Conservation (phyloP, 2,113 vertebrate genomes). For the Myxocyprinus asiaticus region DNA sequence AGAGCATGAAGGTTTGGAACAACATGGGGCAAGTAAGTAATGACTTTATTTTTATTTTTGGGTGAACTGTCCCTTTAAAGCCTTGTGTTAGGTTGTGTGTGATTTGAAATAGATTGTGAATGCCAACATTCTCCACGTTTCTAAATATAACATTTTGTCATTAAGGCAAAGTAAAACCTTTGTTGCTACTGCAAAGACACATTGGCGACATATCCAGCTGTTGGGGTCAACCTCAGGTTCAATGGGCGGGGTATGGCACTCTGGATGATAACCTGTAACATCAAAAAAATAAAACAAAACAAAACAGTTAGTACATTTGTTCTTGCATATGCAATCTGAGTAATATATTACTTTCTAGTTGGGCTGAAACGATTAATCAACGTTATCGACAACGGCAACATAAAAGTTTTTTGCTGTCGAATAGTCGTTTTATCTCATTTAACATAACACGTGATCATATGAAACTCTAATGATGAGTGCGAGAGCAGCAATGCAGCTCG, state of each 20-base stretch:
- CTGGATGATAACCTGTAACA: constrained; percentile 84
- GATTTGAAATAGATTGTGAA: background rate
- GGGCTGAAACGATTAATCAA: too few species aligned
- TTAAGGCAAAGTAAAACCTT: constrained; percentile 76
- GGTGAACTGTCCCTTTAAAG: background rate
- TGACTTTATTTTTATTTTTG: too few species aligned
- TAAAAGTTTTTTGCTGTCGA: too few species aligned
- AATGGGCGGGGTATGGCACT: constrained; percentile 86
- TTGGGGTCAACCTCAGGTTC: constrained; percentile 81
- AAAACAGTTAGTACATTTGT: background rate
- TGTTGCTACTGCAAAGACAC: constrained; percentile 90
- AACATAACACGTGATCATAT: too few species aligned
- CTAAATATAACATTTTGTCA: constrained; percentile 39
- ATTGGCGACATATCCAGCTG: constrained; percentile 89
- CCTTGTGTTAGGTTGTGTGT: background rate
- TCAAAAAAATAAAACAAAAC: background rate
- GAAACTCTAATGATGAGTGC: too few species aligned
- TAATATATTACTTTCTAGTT: too few species aligned
- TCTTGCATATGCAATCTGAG: background rate
- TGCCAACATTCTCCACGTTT: constrained; percentile 40
- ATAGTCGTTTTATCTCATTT: too few species aligned
- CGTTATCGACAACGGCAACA: too few species aligned
- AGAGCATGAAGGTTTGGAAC: too few species aligned
- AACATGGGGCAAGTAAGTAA: too few species aligned
- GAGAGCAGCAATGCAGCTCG: too few species aligned